Base-by-base conservation (phyloP, 2,797 vertebrate genomes). In the Knipowitschia caucasica region DNA sequence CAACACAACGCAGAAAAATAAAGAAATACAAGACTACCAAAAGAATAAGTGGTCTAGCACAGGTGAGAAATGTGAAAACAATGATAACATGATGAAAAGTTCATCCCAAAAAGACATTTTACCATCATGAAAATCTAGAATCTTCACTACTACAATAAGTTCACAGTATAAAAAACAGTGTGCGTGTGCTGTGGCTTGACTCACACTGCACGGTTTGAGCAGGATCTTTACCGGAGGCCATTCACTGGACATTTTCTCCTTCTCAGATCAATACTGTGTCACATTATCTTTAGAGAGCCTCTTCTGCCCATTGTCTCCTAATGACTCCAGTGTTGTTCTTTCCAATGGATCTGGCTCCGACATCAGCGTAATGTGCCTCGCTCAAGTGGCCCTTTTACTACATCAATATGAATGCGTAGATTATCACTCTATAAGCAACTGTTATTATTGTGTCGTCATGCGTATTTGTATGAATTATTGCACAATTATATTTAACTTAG, bases 251-350 rank as follows among this genome's bases (percentile, higher is more conserved):
- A 3, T n/a, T 26, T 33, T 2, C 23, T 36, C 35, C 14, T 6
- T 5, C 11, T 18, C 56, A 25, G 56, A 71, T 74, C 71, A 31
- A 71, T 73, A 68, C 45, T 35, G 38, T n/a, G 21, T 34, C 62
- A 40, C 62, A 52, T 64, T 56, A 62, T 59, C 35, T 47, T 43
- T 60, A 31, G 42, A 8, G 24, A 54, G 55, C 29, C 31, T 65
- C 55, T n/a, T 1, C 21, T 7, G 47, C 4, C 24, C 55, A 36
- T 62, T 64, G 25, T 14, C 47, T 10, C 26, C 54, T 59, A 42
- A 67, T 51, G 61, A 52, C 49, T 20, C 46, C 20, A 0, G 34
- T 24, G 46, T 9, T 9, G 46, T 9, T 9, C 11, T 35, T 20
- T 11, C 40, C 62, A 44, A 53, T 50, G 5, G 42, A 36, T 62